Percentiles rank a stretch among this genome's conserved stretches.
Evolutionary conservation across 2,113 vertebrate genomes (phyloP).

Genomic region (Tyto alba): DNA sequence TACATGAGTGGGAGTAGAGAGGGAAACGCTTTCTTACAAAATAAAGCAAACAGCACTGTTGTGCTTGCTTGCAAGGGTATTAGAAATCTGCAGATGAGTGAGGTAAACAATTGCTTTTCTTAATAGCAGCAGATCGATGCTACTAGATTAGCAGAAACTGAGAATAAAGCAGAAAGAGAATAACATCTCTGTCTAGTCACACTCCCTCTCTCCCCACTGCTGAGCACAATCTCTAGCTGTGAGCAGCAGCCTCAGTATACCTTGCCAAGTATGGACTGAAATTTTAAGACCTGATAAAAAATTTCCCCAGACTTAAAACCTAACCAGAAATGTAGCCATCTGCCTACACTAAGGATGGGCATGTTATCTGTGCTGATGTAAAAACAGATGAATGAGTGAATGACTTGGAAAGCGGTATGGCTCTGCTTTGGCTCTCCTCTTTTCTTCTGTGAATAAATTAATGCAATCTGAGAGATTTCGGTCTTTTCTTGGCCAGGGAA

Average conservation of each 20-base stretch:
- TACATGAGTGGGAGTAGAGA: not conserved
- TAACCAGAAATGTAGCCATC: not conserved
- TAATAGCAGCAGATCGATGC: constrained; percentile 38
- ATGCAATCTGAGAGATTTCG: not conserved
- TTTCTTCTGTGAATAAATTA: not conserved
- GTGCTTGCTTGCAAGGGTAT: constrained; percentile 23
- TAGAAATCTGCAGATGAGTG: not conserved
- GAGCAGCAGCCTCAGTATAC: not conserved
- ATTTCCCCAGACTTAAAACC: not conserved
- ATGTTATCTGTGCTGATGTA: not conserved
- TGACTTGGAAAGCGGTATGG: not conserved
- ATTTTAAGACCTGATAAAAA: not conserved
- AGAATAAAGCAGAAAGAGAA: not conserved
- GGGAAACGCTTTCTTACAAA: not conserved
- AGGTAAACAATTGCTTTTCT: constrained; percentile 31
- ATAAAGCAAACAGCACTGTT: not conserved
- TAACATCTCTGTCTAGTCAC: not conserved
- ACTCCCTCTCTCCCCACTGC: not conserved
- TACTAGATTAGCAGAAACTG: not conserved
- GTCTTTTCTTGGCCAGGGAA: not conserved
- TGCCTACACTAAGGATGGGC: not conserved
- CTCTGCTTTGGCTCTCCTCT: not conserved
- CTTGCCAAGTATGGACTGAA: not conserved
- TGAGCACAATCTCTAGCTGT: not conserved
- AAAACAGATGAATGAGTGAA: not conserved